Conservation (phyloP, 64 coral and sea anemone species). For the Montipora cactus region DNA sequence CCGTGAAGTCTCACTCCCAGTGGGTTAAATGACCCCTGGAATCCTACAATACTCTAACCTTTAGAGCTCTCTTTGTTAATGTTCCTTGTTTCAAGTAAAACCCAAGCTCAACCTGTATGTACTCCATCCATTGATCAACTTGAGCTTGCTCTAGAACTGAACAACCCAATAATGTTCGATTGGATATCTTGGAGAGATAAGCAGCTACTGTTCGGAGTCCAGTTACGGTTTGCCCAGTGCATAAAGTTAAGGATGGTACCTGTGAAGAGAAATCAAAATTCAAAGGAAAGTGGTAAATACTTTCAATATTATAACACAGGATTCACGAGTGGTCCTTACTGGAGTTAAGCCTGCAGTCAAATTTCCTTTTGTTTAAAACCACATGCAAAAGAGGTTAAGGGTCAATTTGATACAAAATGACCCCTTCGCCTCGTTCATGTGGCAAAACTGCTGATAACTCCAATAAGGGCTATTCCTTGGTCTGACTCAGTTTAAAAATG, state of each 20-base stretch:
- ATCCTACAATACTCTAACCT: neutral
- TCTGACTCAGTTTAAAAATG: too few relatives aligned
- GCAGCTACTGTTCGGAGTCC: conserved; percentile 45
- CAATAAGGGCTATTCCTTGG: too few relatives aligned
- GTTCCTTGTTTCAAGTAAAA: conserved; percentile 32
- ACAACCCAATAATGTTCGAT: conserved; percentile 47
- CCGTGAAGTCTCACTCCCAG: too few relatives aligned
- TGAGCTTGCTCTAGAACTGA: conserved; percentile 57
- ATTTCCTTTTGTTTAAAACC: too few relatives aligned
- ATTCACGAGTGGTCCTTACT: too few relatives aligned
- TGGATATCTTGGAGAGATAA: conserved; percentile 47
- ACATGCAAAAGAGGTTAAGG: too few relatives aligned
- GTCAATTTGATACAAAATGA: too few relatives aligned
- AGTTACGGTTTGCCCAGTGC: conserved; percentile 50
- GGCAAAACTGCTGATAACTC: too few relatives aligned
- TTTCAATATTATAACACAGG: too few relatives aligned
- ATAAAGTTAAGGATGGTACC: conserved; percentile 54
- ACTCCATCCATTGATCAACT: conserved; percentile 85
- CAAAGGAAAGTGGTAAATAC: neutral
- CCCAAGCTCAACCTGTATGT: conserved; percentile 32
- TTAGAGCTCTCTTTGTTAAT: conserved; percentile 17
- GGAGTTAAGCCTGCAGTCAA: too few relatives aligned
- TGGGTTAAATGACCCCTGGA: too few relatives aligned
- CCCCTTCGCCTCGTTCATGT: too few relatives aligned
- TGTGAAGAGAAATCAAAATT: neutral